These are phyloP conservation scores for Conger conger DNA, from an alignment of 2,113 vertebrate genomes.

Conservation along the genomic window DNA sequence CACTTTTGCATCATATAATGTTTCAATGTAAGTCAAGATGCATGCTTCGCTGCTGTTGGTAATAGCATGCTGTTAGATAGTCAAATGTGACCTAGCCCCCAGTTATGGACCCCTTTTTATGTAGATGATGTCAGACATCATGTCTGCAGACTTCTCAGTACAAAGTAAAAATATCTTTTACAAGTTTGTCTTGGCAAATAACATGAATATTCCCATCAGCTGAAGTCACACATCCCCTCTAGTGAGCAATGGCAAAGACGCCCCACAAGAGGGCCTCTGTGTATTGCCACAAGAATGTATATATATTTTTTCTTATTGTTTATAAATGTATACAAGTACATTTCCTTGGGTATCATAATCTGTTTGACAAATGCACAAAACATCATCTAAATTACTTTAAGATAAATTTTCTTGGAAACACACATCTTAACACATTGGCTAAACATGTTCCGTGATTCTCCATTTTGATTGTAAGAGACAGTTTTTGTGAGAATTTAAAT, in stretches of 20 bases:
- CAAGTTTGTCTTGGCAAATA: constrained; percentile 4
- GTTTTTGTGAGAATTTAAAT: neutral
- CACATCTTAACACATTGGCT: neutral
- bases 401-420: neutral
- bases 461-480: neutral
- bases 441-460: neutral
- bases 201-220: neutral
- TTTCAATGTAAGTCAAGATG: neutral
- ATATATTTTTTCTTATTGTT: too few relatives aligned
- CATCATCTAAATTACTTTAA: neutral
- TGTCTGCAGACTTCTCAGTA: neutral
- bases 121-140: constrained; percentile 7
- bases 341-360: neutral
- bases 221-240: neutral
- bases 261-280: constrained; percentile 14
- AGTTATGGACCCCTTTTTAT: neutral
- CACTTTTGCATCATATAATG: neutral
- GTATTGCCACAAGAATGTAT: neutral
- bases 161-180: constrained; percentile 20
- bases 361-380: neutral
- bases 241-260: neutral
- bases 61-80: neutral
- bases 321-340: neutral
- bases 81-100: neutral
- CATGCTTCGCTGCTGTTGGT: neutral